Base-by-base conservation (phyloP, 2,888 invertebrate species). In the Thera britannica region DNA sequence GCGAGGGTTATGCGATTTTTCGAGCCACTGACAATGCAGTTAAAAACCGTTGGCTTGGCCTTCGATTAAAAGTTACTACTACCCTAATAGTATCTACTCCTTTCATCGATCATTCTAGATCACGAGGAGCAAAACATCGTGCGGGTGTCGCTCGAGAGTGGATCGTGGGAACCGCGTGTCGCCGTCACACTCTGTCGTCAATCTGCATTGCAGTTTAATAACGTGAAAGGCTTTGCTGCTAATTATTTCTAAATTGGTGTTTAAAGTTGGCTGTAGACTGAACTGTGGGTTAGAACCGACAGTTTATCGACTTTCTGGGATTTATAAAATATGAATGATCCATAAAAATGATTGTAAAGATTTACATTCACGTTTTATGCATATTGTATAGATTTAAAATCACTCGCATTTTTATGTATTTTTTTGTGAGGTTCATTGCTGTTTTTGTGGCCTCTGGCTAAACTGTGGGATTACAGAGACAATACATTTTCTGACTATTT, bases 161-260 rank as follows among this genome's bases (percentile, higher is more conserved):
- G 83, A 83, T 85, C 87, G 87, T 87, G 87, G 81, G 87, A 87
- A 86, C 75, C 74, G 68, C 73, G 67, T 73, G 79, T 77, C 72
- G 68, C 75, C 67, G 76, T 70, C 62, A 71, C 72, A 67, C 23
- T 58, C 64, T 69, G 72, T 65, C 71, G 64, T 67, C 72, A 72
- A 65, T 67, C 49, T 65, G 67, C 59, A 63, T 66, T 68, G 64
- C 66, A 58, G 58, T 64, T 57, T 49, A 69, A 60, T 58, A 66
- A 34, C 23, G 36, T 69, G 70, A 67, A 64, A 70, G 52, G 62
- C 58, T 55, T 58, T 58, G 54, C 41, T 36, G 5, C 23, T 62
- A 56, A 65, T 69, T 58, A 62, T 54, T 57, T 58, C 58, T n/a
- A 41, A 52, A 61, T 66, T 57, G 51, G 49, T 44, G 7, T 54